A percentile compares a stretch with the other conserved stretches of the same genome.
Conservation (phyloP, 1,140 invertebrate genomes). For the Bombus vancouverensis region DNA sequence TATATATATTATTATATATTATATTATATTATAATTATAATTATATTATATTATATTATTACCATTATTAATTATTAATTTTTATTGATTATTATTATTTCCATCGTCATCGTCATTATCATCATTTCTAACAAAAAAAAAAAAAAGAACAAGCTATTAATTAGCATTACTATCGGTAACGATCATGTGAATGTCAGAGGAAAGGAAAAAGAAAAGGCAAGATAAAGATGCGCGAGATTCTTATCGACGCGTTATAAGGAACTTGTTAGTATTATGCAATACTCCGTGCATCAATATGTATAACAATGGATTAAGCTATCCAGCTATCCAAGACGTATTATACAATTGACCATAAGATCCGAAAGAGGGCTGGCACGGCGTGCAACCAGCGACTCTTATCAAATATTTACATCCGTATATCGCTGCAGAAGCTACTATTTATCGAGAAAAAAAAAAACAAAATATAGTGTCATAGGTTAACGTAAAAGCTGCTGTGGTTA, state of each 20-base stretch:
- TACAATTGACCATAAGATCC: constrained; percentile 43
- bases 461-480: neutral
- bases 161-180: constrained; percentile 47
- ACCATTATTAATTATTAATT: constrained; percentile 67
- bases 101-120: constrained; percentile 60
- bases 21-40: constrained; percentile 63
- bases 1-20: constrained; percentile 61
- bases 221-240: constrained; percentile 22
- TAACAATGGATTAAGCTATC: constrained; percentile 28
- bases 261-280: constrained; percentile 76
- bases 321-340: neutral
- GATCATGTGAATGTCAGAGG: constrained; percentile 38
- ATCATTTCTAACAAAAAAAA: constrained; percentile 25
- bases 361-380: constrained; percentile 38
- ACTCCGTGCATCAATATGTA: constrained; percentile 64
- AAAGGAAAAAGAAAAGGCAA: neutral
- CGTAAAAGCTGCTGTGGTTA: constrained; percentile 53
- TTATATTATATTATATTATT: constrained; percentile 62
- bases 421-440: constrained; percentile 63
- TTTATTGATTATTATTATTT: constrained; percentile 66
- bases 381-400: constrained; percentile 51
- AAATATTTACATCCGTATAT: constrained; percentile 47
- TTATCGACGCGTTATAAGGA: constrained; percentile 63
- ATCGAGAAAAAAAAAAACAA: constrained; percentile 18
- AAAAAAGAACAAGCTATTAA: constrained; percentile 35